Evolutionary conservation across 2,888 invertebrate species (phyloP), one percentile per base, ranked within the genome.

Genomic region (Ptilodon capucinus): DNA sequence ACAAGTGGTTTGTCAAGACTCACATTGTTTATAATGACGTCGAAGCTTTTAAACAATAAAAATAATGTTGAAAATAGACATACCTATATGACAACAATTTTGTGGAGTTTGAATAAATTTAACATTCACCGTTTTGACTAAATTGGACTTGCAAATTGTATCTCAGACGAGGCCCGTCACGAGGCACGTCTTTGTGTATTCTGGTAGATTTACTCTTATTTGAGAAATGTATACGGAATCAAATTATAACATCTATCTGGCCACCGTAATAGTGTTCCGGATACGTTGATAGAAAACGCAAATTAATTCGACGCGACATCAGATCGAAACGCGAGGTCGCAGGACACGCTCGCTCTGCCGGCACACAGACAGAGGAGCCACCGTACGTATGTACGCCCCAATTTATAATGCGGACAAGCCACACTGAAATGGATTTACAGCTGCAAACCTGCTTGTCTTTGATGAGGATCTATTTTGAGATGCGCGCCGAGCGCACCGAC

Each of bases 391-490:
- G 68, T 76, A 77, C 74, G 80, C 70, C 80, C 85, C 83, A 85
- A 91, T 91, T 91, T 91, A 91, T 90, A 91, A 88, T 82, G 81
- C 87, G 84, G 86, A 88, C 87, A 85, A 84, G 85, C 86, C 81
- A 87, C 85, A 85, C 80, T 88, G 89, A 91, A 89, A 87, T 87
- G 88, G 90, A 90, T 91, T 91, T 91, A 91, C 91, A 89, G 90
- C 91, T 87, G 87, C 88, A 86, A 88, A 86, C 86, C 86, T 90
- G 86, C 81, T 86, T 85, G 89, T 90, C 91, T 91, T 91, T 91
- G 91, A 91, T 90, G 91, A 91, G 86, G 84, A 85, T 85, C 84
- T 91, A 91, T 91, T 90, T 91, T 79, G 75, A 84, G 89, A 87
- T 74, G 74, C 82, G 81, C 76, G 81, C 82, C 81, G 85, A 81